Base-by-base conservation (phyloP, 2,888 invertebrate genomes). In the Lithosia quadra region DNA sequence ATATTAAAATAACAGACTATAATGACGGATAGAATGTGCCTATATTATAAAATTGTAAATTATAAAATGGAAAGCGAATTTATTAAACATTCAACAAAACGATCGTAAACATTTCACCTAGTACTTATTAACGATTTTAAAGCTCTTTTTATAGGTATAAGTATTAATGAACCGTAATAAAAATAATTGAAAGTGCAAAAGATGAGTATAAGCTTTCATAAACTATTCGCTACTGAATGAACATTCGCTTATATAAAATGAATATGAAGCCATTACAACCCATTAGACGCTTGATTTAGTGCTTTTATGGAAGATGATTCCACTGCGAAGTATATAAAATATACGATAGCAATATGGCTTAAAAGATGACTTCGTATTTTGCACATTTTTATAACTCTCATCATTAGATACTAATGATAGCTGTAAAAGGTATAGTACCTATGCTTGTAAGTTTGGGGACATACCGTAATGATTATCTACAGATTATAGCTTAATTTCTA, bases 31-130 rank as follows among this genome's bases (percentile, higher is more conserved):
- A 43, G 65, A 65, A 61, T 28, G 24, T 34, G n/a, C n/a, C n/a
- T n/a, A 33, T 18, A n/a, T 49, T 2, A 68, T 56, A 74, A 65
- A 53, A 72, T 62, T 43, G 63, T 63, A 68, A 79, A 71, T 65
- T n/a, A 18, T 58, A 36, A 68, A 78, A 71, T 71, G 60, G 71
- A 77, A 71, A 71, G 73, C 39, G 36, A 69, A n/a, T 59, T 75
- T 61, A 63, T 60, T 63, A 67, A 74, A 43, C 13, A 11, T 49
- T 65, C 43, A 43, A 66, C 59, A 43, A 63, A 49, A 24, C 18
- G 62, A 69, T 76, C 62, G 28, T 28, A 21, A 63, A 63, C 24
- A 73, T 64, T 58, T 62, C 55, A 63, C 60, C 49, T 8, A 21
- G n/a, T 58, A 49, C 22, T 22, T 63, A 57, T n/a, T n/a, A 28